Base-by-base conservation (phyloP, 1,140 invertebrate species). In the Caenorhabditis remanei region DNA sequence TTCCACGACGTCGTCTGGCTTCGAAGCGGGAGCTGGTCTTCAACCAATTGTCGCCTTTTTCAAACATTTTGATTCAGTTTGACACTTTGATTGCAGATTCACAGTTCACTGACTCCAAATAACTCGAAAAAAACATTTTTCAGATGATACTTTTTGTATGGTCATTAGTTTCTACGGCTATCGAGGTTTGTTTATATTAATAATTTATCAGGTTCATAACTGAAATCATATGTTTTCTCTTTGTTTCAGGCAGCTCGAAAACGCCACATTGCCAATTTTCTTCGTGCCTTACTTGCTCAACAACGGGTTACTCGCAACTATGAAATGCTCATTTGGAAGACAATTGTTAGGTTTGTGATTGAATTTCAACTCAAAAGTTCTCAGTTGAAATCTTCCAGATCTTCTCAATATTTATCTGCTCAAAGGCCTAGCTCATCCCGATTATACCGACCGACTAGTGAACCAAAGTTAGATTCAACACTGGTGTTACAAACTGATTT, bases 111-210 rank as follows among this genome's bases (percentile, higher is more conserved):
- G 21, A 32, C 32, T 32, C 1, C 32, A 32, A 32, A 32, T 32
- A 32, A 32, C 32, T 32, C 2, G 32, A 71, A 48, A 8, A 63
- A 5, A 7, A 24, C 4, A 63, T 21, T 19, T 21, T 21, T 63
- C 61, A 53, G 32, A 87, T 87, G 86, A 87, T 87, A 40, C 19
- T 84, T 13, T 58, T 87, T n/a, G 86, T 87, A 6, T 87, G 86
- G 86, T 87, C 86, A 40, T 41, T 87, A 56, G 82, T 87, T 6
- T 83, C 71, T 14, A 83, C 86, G 40, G 75, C 56, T 11, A 75
- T 83, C n/a, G 86, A 87, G 63, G 86, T 75, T 43, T 8, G 71
- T 50, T 79, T 50, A 21, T 50, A 67, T 61, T 61, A 5, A 61
- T 61, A 61, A n/a, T 19, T 21, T 9, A 13, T 53, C 3, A 41